phyloP scores from a whole-genome alignment of 2,888 invertebrate species.

The Dioctria linearis region DNA sequence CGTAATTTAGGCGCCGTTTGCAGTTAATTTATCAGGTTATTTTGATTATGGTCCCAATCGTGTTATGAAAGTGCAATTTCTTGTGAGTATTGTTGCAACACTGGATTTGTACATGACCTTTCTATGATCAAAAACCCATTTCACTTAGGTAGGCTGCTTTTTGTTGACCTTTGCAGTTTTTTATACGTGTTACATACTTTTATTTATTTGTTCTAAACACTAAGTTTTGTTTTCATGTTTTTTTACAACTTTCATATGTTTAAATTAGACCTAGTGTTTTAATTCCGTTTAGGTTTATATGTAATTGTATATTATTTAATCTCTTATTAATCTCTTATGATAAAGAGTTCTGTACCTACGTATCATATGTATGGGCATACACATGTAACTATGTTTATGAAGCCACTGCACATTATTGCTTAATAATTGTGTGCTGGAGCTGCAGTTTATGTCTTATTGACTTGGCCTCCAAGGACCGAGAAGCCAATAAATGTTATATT shows the following conservation, averaged over 20 bases:
- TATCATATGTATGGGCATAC: no score
- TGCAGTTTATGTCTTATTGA: no score
- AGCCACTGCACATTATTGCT: not conserved
- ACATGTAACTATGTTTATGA: no score
- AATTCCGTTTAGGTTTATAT: conserved; percentile 20
- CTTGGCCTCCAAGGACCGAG: no score
- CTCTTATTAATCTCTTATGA: not conserved
- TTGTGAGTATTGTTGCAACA: no score
- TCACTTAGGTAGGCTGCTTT: not conserved
- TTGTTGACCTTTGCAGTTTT: not conserved
- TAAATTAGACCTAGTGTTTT: conserved; percentile 8
- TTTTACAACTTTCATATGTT: conserved; percentile 14
- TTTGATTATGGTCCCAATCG: not conserved
- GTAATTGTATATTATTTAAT: conserved; percentile 3
- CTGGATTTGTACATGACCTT: not conserved
- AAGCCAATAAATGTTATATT: no score
- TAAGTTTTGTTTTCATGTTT: not conserved
- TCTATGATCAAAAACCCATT: not conserved
- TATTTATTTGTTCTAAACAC: conserved; percentile 16
- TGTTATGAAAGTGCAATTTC: not conserved
- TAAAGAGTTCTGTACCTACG: conserved; percentile 37
- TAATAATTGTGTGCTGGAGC: not conserved
- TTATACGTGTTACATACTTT: not conserved
- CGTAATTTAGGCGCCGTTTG: conserved; percentile 58
- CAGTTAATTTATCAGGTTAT: conserved; percentile 53